A percentile compares a stretch with the other conserved stretches of the same genome.
Evolutionary conservation across 2,797 vertebrate species (phyloP).

Genomic region (Aplochiton taeniatus): DNA sequence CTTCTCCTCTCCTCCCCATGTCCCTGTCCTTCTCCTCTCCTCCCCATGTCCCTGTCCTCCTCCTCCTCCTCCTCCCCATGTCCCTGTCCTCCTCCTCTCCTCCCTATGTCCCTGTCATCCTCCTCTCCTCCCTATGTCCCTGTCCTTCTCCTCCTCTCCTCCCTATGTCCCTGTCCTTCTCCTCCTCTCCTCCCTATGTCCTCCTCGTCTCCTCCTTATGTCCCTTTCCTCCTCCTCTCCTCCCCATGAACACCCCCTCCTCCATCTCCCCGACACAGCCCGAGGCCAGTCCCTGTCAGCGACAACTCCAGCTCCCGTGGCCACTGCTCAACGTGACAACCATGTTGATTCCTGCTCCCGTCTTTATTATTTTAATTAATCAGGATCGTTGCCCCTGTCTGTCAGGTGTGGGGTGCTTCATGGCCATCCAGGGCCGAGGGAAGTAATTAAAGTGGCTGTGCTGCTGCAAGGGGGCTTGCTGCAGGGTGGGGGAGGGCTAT

Average conservation of each 20-base stretch:
- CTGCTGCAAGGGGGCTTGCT: constrained; percentile 61
- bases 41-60: neutral
- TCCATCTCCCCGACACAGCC: neutral
- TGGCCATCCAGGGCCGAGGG: constrained; percentile 49
- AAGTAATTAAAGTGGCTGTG: constrained; percentile 75
- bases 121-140: neutral
- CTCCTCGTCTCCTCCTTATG: neutral
- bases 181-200: neutral
- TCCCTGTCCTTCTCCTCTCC: constrained; percentile 9
- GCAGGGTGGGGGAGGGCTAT: constrained; percentile 64
- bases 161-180: neutral
- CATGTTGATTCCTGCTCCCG: constrained; percentile 12
- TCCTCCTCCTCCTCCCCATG: neutral
- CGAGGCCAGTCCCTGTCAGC: too few species aligned
- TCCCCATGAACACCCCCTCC: neutral
- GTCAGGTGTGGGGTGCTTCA: constrained; percentile 58
- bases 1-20: constrained; percentile 7
- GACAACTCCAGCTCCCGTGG: too few species aligned
- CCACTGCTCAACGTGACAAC: too few species aligned
- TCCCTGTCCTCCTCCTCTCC: neutral
- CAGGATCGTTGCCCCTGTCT: constrained; percentile 75
- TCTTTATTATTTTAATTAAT: constrained; percentile 81
- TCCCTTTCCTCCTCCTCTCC: too few species aligned
- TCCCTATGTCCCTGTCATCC: neutral
- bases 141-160: neutral